phyloP scores from a whole-genome alignment of 2,797 vertebrate genomes.

The Basileuterus tristriatus region DNA sequence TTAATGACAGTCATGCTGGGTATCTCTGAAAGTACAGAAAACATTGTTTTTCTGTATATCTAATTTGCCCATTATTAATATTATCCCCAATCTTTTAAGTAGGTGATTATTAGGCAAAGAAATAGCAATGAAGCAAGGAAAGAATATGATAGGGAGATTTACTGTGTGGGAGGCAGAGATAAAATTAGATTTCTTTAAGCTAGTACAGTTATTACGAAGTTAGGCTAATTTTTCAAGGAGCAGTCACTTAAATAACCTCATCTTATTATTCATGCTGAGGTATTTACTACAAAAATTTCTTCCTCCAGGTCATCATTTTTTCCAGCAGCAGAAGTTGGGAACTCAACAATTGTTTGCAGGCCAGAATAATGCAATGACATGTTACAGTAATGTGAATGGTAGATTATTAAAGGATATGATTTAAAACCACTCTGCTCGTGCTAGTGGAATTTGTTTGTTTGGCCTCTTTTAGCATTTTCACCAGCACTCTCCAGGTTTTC shows the following conservation, averaged over 20 bases:
- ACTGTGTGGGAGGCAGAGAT: constrained; percentile 62
- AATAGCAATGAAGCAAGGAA: constrained; percentile 49
- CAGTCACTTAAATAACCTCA: constrained; percentile 49
- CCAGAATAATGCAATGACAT: constrained; percentile 12
- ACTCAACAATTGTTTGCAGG: constrained; percentile 29
- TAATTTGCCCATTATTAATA: constrained; percentile 63
- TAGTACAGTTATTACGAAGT: constrained; percentile 61
- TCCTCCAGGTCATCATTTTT: constrained; percentile 39
- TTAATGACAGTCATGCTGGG: constrained; percentile 4
- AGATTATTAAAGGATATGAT: constrained; percentile 30
- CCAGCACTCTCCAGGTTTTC: neutral
- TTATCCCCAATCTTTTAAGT: constrained; percentile 55
- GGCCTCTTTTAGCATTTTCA: constrained; percentile 9
- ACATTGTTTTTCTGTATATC: constrained; percentile 36
- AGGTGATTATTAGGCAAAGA: constrained; percentile 63
- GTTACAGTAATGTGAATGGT: constrained; percentile 5
- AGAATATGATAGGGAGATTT: constrained; percentile 54
- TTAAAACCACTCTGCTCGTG: constrained; percentile 30
- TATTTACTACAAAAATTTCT: constrained; percentile 59
- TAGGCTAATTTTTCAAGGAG: constrained; percentile 60
- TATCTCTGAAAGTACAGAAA: constrained; percentile 16
- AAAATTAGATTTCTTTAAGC: constrained; percentile 72
- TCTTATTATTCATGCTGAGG: constrained; percentile 62
- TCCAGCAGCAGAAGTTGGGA: constrained; percentile 26
- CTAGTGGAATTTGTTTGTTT: constrained; percentile 24